Conservation (phyloP, 2,797 vertebrate species). For the Gallinago nigripennis region DNA sequence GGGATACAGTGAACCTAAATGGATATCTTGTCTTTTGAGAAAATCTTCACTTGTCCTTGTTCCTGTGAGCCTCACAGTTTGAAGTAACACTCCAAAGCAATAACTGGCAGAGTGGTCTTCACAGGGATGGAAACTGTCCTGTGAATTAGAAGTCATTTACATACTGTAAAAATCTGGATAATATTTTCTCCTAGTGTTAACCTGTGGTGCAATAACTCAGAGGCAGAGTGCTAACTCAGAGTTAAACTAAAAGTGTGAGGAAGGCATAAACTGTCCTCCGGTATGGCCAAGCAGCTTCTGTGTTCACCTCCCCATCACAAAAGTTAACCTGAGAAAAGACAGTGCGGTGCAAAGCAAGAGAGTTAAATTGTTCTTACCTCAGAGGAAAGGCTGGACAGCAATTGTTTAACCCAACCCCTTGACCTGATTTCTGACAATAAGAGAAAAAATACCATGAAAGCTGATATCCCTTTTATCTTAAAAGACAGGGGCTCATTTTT, state of each 20-base stretch:
- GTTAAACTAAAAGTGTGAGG: background rate
- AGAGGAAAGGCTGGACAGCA: background rate
- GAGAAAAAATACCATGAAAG: background rate
- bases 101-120: background rate
- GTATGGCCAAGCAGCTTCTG: background rate
- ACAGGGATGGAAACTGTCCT: background rate
- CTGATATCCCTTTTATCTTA: background rate
- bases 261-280: background rate
- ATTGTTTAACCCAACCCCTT: background rate
- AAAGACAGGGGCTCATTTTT: background rate
- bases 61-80: background rate
- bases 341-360: background rate
- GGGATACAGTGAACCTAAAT: background rate
- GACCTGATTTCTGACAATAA: slow-evolving; percentile 25
- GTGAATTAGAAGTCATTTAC: background rate
- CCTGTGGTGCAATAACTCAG: background rate
- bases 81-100: background rate
- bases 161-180: background rate
- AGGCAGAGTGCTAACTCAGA: background rate
- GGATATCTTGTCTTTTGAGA: background rate
- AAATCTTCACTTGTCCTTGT: background rate
- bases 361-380: background rate
- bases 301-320: background rate
- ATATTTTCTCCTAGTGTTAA: background rate
- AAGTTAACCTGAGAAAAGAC: background rate